phyloP scores from a whole-genome alignment of 2,888 invertebrate genomes.

The Limnephilus auricula region DNA sequence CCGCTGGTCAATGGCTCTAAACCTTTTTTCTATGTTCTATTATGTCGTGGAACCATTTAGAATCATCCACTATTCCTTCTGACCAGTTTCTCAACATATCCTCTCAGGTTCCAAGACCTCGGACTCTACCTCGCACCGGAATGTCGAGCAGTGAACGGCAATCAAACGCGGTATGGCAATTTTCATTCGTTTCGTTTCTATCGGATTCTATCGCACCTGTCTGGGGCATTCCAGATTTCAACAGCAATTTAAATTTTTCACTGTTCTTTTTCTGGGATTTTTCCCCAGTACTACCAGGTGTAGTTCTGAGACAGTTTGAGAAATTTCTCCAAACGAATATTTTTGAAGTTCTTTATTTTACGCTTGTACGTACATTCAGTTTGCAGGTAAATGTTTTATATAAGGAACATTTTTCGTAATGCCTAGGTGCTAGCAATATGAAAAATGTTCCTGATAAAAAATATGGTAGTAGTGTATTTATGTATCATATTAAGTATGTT shows the following conservation, averaged over 20 bases:
- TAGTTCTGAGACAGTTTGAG: neutral
- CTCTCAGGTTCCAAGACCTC: neutral
- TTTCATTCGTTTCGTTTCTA: slow-evolving; percentile 4
- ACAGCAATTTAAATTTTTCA: neutral
- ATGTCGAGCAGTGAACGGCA: slow-evolving; percentile 24
- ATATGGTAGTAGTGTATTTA: too few relatives aligned
- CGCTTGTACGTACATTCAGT: too few relatives aligned
- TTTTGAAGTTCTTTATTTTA: neutral
- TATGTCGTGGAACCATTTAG: too few relatives aligned
- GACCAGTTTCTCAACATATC: neutral
- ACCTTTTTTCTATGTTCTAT: too few relatives aligned
- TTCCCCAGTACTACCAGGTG: neutral
- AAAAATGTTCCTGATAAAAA: too few relatives aligned
- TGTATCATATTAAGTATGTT: too few relatives aligned
- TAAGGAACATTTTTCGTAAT: too few relatives aligned
- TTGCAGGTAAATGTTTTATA: too few relatives aligned
- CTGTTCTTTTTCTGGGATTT: neutral
- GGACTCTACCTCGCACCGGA: neutral
- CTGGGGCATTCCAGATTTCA: slow-evolving; percentile 6
- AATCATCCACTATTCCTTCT: neutral
- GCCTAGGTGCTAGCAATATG: too few relatives aligned
- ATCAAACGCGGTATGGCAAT: slow-evolving; percentile 27
- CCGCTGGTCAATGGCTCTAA: too few relatives aligned
- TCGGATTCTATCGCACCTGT: slow-evolving; percentile 22
- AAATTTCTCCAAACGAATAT: neutral